Evolutionary conservation across 1,140 invertebrate genomes (phyloP).

Genomic region (Lasaia peninsularis): DNA sequence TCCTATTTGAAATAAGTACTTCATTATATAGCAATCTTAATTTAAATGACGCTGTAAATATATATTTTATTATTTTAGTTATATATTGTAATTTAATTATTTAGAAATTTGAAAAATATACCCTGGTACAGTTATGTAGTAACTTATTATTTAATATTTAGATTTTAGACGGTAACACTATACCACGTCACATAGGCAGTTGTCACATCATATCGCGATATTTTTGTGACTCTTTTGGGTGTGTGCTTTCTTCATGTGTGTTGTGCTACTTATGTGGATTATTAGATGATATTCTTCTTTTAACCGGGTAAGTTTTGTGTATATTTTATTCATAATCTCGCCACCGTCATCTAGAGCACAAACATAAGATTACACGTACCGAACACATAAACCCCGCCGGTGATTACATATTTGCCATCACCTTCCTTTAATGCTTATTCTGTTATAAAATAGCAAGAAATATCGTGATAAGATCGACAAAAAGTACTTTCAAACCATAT

Average conservation of each 20-base stretch:
- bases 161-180: slow-evolving; percentile 39
- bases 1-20: too few species aligned
- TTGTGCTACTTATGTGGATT: slow-evolving; percentile 77
- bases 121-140: too few species aligned
- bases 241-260: slow-evolving; percentile 75
- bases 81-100: neutral
- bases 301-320: slow-evolving; percentile 60
- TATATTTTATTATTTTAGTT: neutral
- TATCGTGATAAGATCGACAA: neutral
- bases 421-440: slow-evolving; percentile 39
- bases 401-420: slow-evolving; percentile 54
- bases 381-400: slow-evolving; percentile 45
- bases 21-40: too few species aligned
- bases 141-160: neutral
- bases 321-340: neutral
- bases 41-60: too few species aligned
- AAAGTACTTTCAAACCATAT: neutral
- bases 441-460: slow-evolving; percentile 39
- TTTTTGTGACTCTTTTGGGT: slow-evolving; percentile 75
- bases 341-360: neutral
- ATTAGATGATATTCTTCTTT: slow-evolving; percentile 74
- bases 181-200: slow-evolving; percentile 74
- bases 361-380: neutral
- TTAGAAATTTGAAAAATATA: too few species aligned
- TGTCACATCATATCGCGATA: slow-evolving; percentile 73